Evolutionary conservation across 2,113 vertebrate genomes (phyloP).

Genomic region (Gopherus flavomarginatus): DNA sequence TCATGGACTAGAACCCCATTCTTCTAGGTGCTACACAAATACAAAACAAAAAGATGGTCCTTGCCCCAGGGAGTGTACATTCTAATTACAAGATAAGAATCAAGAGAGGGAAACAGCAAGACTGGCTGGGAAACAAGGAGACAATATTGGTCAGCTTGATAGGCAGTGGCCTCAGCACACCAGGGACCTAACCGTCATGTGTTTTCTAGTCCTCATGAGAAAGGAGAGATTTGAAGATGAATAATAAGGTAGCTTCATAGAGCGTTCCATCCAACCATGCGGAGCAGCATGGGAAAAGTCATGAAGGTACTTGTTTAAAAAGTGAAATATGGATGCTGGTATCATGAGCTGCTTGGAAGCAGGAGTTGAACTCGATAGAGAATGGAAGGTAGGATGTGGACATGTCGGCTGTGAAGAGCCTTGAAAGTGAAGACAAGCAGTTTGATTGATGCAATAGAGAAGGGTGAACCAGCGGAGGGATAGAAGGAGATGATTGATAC

Average conservation of each 20-base stretch:
- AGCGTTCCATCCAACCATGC: not conserved
- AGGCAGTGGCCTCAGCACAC: too few relatives aligned
- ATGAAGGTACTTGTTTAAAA: not conserved
- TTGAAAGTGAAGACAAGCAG: not conserved
- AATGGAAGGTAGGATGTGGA: not conserved
- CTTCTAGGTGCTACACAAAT: not conserved
- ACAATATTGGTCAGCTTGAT: too few relatives aligned
- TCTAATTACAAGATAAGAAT: not conserved
- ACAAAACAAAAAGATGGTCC: not conserved
- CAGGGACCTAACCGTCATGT: too few relatives aligned
- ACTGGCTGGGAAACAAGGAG: not conserved
- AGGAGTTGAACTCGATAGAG: not conserved
- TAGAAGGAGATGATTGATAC: not conserved
- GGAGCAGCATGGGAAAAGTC: not conserved
- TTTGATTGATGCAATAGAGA: not conserved
- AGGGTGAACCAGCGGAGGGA: not conserved
- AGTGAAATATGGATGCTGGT: not conserved
- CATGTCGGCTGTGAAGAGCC: not conserved
- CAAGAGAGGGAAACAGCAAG: not conserved
- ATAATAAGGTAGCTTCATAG: not conserved
- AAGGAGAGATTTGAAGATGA: not conserved
- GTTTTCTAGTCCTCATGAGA: not conserved
- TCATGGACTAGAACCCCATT: not conserved
- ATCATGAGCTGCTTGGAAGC: not conserved
- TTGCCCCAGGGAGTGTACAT: not conserved